Evolutionary conservation across 2,113 vertebrate genomes (phyloP).

Genomic region (Neolamprologus devosi): DNA sequence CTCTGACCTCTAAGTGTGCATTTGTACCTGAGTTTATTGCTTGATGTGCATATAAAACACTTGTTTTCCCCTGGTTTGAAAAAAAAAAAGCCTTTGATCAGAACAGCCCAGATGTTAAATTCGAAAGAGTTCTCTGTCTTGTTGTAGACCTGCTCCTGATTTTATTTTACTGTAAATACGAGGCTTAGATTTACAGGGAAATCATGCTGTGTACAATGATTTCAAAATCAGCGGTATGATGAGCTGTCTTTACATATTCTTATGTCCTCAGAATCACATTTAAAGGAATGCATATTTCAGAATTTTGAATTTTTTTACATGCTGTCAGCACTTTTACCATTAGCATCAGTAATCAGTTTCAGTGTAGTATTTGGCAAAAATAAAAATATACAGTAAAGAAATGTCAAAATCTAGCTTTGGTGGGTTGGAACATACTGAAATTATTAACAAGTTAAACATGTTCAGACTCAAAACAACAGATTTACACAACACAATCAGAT

Average conservation of each 20-base stretch:
- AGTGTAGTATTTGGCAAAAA: not conserved
- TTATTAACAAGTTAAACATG: not conserved
- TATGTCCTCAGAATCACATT: not conserved
- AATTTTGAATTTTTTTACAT: not conserved
- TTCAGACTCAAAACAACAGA: not conserved
- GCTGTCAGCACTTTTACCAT: not conserved
- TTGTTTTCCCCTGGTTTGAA: not conserved
- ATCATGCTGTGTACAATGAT: not conserved
- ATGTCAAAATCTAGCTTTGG: not conserved
- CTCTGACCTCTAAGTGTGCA: conserved; percentile 45
- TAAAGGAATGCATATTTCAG: not conserved
- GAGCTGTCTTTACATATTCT: not conserved
- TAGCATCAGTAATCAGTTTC: not conserved
- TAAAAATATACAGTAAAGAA: not conserved
- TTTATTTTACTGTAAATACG: not conserved
- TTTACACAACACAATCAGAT: not conserved
- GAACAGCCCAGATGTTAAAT: not conserved
- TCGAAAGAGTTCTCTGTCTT: not conserved
- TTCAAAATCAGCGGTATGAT: not conserved
- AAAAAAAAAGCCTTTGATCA: not conserved
- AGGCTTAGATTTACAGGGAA: not conserved
- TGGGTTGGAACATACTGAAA: not conserved
- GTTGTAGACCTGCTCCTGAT: not conserved
- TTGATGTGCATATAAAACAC: not conserved
- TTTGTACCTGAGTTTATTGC: conserved; percentile 3